These are phyloP conservation scores for Toxonevra muliebris DNA, from an alignment of 2,888 invertebrate species.

Conservation along the genomic window DNA sequence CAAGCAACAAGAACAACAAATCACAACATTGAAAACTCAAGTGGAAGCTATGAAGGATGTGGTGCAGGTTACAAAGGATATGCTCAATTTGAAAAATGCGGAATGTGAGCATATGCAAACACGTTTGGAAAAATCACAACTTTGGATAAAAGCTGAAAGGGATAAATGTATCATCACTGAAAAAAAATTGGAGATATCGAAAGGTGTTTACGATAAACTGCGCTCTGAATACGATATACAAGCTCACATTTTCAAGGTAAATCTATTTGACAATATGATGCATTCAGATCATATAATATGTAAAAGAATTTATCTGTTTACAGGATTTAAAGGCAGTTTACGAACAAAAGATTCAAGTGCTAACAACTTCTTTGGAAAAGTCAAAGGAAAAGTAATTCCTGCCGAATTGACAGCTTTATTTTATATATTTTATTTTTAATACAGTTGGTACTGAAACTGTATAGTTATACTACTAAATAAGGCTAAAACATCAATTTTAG, in stretches of 20 bases:
- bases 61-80: conserved; percentile 81
- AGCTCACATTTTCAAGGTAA: conserved; percentile 74
- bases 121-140: conserved; percentile 71
- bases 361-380: conserved; percentile 51
- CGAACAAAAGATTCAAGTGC: conserved; percentile 70
- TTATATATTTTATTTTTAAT: background rate
- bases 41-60: conserved; percentile 83
- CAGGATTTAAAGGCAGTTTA: conserved; percentile 75
- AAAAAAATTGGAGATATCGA: conserved; percentile 76
- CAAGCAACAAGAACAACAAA: conserved; percentile 82
- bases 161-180: conserved; percentile 75
- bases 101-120: conserved; percentile 80
- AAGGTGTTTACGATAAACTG: conserved; percentile 77
- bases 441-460: background rate
- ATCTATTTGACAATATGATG: background rate
- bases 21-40: conserved; percentile 72
- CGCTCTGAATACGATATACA: conserved; percentile 83
- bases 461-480: too few species aligned
- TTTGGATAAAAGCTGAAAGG: conserved; percentile 76
- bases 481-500: too few species aligned
- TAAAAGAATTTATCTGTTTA: conserved; percentile 32
- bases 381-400: conserved; percentile 49
- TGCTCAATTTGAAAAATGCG: conserved; percentile 79
- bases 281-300: background rate
- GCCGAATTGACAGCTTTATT: background rate